Evolutionary conservation across 2,888 invertebrate species (phyloP).

Genomic region (Cetonia aurata): DNA sequence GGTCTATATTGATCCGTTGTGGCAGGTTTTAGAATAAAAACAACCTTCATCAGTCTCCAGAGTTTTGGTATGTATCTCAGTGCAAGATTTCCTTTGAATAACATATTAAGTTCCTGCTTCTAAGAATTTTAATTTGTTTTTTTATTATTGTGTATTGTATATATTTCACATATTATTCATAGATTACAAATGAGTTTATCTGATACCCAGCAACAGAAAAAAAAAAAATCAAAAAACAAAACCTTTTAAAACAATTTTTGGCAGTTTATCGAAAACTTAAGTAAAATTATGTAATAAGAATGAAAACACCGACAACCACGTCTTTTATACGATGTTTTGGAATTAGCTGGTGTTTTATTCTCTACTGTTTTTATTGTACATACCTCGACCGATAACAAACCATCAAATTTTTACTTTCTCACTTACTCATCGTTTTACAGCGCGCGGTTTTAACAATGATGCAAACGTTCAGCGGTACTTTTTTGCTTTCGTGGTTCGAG

Average conservation of each 20-base stretch:
- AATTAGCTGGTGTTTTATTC: slow-evolving; percentile 17
- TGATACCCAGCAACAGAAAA: not conserved
- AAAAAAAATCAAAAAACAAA: not conserved
- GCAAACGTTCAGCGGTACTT: slow-evolving; percentile 22
- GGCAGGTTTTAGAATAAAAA: too few species aligned
- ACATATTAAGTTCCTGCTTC: too few species aligned
- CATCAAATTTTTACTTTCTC: slow-evolving; percentile 25
- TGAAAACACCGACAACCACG: slow-evolving; percentile 4
- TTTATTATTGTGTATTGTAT: too few species aligned
- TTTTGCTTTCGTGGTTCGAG: slow-evolving; percentile 36
- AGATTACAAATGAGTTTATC: not conserved
- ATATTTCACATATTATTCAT: not conserved
- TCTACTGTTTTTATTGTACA: slow-evolving; percentile 27
- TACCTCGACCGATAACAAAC: slow-evolving; percentile 10
- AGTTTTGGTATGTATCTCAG: too few species aligned
- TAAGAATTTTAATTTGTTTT: too few species aligned
- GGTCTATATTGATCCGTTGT: too few species aligned
- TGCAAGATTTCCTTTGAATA: too few species aligned
- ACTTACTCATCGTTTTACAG: slow-evolving; percentile 21
- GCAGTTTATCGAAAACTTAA: not conserved
- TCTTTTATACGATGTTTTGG: slow-evolving; percentile 24
- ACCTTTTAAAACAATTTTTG: not conserved
- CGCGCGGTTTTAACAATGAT: slow-evolving; percentile 25
- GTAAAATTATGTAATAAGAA: slow-evolving; percentile 1
- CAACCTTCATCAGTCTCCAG: too few species aligned